Evolutionary conservation across 1,140 invertebrate genomes (phyloP).

Genomic region (Popillia japonica): DNA sequence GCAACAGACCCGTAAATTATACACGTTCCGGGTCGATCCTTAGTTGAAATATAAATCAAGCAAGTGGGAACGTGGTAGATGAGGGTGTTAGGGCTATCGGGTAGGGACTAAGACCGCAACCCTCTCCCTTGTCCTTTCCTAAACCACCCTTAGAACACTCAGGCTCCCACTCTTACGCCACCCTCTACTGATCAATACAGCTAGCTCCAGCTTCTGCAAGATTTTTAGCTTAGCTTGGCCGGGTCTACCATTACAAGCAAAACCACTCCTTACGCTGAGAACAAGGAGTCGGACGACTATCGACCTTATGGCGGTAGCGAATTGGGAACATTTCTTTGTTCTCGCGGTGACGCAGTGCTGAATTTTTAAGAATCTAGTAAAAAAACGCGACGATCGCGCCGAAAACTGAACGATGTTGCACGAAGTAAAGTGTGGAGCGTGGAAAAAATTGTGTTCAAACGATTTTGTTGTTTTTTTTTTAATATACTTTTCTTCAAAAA

Average conservation of each 20-base stretch:
- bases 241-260: conserved; percentile 54
- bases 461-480: no score
- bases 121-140: conserved; percentile 59
- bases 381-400: neutral
- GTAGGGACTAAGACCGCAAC: conserved; percentile 59
- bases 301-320: conserved; percentile 46
- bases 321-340: conserved; percentile 52
- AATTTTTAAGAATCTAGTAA: conserved; percentile 31
- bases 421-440: neutral
- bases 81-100: conserved; percentile 53
- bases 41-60: conserved; percentile 40
- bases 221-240: conserved; percentile 59
- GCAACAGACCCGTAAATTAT: conserved; percentile 27
- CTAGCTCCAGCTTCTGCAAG: conserved; percentile 57
- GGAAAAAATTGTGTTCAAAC: neutral
- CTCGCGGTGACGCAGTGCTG: conserved; percentile 21
- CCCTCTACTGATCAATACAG: conserved; percentile 58
- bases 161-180: conserved; percentile 46
- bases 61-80: conserved; percentile 47
- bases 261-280: conserved; percentile 56
- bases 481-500: no score
- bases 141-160: conserved; percentile 57
- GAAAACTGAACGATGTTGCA: conserved; percentile 13
- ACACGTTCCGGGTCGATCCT: conserved; percentile 26
- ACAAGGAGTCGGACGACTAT: conserved; percentile 52